Evolutionary conservation across 2,113 vertebrate species (phyloP), one percentile per base, ranked within the genome.

Genomic region (Uropsilus gracilis): DNA sequence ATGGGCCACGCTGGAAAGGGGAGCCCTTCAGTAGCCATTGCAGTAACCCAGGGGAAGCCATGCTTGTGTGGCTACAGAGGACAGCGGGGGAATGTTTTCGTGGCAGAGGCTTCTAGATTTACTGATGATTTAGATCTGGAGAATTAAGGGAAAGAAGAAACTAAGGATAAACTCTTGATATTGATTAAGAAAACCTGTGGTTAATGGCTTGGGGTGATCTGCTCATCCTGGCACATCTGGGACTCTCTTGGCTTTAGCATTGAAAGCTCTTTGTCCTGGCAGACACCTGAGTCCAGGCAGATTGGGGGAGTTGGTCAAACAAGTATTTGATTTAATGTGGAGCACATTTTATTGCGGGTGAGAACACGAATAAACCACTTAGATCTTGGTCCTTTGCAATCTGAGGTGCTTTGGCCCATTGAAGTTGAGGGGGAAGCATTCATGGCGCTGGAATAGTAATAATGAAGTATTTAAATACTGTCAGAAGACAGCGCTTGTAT

Each of bases 401-500:
- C 34, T 73, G 30, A 82, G 42, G 55, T 89, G 28, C 26, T 16
- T 76, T 76, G 87, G n/a, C 16, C 87, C 8, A 91, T 80, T 69
- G 87, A 26, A 87, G 42, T 75, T 30, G 69, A 93, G 92, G 18
- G 50, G 11, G 24, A 20, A 64, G 0, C 17, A 44, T 91, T 91
- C 46, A 77, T 34, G 8, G 22, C 12, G 32, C 24, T 48, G 18
- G 20, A 50, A 73, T 50, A 91, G 72, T 18, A 83, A 89, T 59
- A 71, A 71, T 48, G 39, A 42, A 44, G 11, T 42, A 64, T 50
- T 83, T 86, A 91, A 93, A 89, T 80, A 57, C 55, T 73, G 88
- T 14, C 24, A 61, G 44, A 53, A 91, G 90, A 76, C 7, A 90
- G 16, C 75, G 46, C 26, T 95, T 90, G 1, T 39, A 86, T 80